phyloP scores from a whole-genome alignment of 1,140 invertebrate species.

The Mya arenaria region DNA sequence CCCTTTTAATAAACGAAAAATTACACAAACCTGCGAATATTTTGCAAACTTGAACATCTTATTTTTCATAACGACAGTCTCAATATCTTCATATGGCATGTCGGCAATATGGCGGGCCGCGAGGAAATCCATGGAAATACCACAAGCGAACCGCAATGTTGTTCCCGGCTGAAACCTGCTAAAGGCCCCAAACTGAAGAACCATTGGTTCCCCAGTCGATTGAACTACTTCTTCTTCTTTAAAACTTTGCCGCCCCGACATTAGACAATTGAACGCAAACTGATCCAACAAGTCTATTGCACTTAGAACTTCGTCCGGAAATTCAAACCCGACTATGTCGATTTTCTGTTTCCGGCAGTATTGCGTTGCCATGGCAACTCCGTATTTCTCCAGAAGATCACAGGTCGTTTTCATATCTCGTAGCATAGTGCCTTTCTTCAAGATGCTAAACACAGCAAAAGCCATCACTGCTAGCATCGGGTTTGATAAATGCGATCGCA shows the following conservation, averaged over 20 bases:
- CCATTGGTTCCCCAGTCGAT: slow-evolving; percentile 41
- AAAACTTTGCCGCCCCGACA: slow-evolving; percentile 38
- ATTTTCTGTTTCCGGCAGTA: slow-evolving; percentile 63
- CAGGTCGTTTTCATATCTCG: slow-evolving; percentile 47
- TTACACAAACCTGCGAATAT: slow-evolving; percentile 60
- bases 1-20: no score
- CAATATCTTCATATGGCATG: slow-evolving; percentile 61
- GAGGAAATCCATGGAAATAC: slow-evolving; percentile 66
- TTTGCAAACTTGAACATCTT: slow-evolving; percentile 63
- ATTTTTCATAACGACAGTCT: slow-evolving; percentile 58
- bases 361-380: slow-evolving; percentile 58
- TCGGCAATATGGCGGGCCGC: slow-evolving; percentile 69
- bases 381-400: slow-evolving; percentile 57
- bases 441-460: slow-evolving; percentile 52
- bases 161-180: slow-evolving; percentile 41
- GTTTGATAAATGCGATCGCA: slow-evolving; percentile 54
- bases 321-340: slow-evolving; percentile 58
- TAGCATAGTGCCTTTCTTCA: slow-evolving; percentile 44
- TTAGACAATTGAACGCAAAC: slow-evolving; percentile 52
- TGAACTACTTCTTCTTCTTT: slow-evolving; percentile 54
- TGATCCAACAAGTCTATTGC: slow-evolving; percentile 60
- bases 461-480: slow-evolving; percentile 58
- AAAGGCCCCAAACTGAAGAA: slow-evolving; percentile 66
- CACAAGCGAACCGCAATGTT: slow-evolving; percentile 63
- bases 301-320: slow-evolving; percentile 54